Evolutionary conservation across 2,888 invertebrate species (phyloP).

Genomic region (Argynnis bischoffii): DNA sequence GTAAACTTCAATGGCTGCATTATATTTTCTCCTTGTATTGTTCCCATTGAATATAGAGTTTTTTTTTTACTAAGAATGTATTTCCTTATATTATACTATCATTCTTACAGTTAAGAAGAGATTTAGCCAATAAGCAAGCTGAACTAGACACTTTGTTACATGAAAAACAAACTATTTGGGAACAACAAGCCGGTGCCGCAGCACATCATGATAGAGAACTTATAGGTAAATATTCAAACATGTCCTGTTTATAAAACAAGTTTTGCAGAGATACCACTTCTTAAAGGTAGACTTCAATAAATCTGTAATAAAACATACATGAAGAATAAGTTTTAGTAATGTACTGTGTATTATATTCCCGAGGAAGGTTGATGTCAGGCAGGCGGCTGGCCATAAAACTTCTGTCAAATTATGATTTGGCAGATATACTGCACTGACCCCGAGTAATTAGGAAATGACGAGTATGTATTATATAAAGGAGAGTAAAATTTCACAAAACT

Average conservation of each 20-base stretch:
- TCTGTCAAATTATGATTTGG: too few species aligned
- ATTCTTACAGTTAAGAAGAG: conserved; percentile 62
- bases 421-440: too few species aligned
- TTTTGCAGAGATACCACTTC: conserved; percentile 50
- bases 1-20: conserved; percentile 22
- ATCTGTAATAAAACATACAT: too few species aligned
- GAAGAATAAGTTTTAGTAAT: too few species aligned
- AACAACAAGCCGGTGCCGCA: conserved; percentile 68
- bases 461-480: too few species aligned
- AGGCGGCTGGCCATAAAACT: too few species aligned
- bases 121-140: conserved; percentile 71
- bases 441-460: too few species aligned
- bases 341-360: too few species aligned
- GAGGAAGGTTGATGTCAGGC: too few species aligned
- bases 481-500: too few species aligned
- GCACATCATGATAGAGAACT: conserved; percentile 64
- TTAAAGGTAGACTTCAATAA: too few species aligned
- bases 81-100: conserved; percentile 4
- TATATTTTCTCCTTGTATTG: too few species aligned
- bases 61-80: background rate
- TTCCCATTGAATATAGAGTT: background rate
- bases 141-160: conserved; percentile 70
- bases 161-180: conserved; percentile 77
- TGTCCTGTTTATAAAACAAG: background rate
- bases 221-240: conserved; percentile 54